A percentile compares a stretch with the other conserved stretches of the same genome.
These are phyloP conservation scores for Octodon degus DNA, from an alignment of 2,113 vertebrate species.

Conservation along the genomic window DNA sequence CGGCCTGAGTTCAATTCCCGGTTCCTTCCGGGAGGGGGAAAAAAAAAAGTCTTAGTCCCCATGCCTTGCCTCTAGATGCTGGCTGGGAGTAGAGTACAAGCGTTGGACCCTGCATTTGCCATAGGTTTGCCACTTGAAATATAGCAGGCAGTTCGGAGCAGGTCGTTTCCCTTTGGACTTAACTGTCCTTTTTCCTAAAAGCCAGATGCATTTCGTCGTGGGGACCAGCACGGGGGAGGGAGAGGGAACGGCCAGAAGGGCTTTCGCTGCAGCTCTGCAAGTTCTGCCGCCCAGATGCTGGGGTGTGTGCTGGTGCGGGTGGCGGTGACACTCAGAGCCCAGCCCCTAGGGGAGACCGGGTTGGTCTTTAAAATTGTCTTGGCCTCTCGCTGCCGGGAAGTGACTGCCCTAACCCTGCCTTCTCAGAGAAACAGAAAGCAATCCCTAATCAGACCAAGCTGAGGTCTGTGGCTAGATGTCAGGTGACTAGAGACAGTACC, in stretches of 20 bases:
- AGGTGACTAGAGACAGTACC: background rate
- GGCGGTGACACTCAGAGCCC: background rate
- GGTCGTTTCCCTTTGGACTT: background rate
- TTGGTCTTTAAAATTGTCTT: background rate
- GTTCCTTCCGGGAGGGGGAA: too few relatives aligned
- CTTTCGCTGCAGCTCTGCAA: background rate
- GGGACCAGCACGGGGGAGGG: too few relatives aligned
- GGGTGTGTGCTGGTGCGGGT: background rate
- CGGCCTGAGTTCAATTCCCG: too few relatives aligned
- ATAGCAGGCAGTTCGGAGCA: background rate
- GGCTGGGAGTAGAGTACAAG: background rate
- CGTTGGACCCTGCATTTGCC: too few relatives aligned
- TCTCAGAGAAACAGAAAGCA: conserved; percentile 15
- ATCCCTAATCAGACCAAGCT: background rate
- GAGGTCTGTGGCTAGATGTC: background rate
- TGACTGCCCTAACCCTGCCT: background rate
- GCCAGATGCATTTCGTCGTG: background rate
- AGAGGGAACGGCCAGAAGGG: background rate
- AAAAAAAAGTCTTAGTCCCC: background rate
- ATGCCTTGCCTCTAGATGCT: background rate
- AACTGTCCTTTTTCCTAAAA: background rate
- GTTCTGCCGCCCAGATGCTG: background rate
- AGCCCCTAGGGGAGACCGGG: background rate
- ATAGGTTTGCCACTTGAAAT: background rate
- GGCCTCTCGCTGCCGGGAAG: too few relatives aligned